Conservation (phyloP, 2,797 vertebrate species). For the Hipposideros larvatus region DNA sequence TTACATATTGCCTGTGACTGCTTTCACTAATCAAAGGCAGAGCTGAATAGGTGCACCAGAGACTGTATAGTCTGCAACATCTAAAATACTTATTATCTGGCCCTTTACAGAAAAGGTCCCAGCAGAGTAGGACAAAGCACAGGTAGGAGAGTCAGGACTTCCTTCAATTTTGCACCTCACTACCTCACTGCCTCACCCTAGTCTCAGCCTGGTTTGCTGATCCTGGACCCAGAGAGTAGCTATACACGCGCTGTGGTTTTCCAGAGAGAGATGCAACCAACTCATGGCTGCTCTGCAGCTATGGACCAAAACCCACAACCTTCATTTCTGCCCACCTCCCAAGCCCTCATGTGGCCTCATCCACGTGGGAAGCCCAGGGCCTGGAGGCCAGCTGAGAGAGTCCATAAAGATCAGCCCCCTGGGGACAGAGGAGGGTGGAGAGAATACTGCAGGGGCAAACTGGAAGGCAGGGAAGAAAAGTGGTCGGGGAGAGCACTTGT, state of each 20-base stretch:
- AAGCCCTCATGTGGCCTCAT: background rate
- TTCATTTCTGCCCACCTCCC: background rate
- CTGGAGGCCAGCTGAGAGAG: background rate
- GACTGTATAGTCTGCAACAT: background rate
- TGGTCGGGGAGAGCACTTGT: no score
- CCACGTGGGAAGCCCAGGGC: background rate
- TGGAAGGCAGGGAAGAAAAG: background rate
- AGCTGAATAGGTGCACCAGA: background rate
- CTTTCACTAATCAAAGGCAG: background rate
- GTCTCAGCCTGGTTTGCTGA: background rate
- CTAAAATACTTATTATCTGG: background rate
- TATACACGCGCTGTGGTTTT: background rate
- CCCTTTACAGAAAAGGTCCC: background rate
- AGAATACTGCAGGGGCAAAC: background rate
- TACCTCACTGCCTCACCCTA: background rate
- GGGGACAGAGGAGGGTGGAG: background rate
- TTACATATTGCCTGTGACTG: background rate
- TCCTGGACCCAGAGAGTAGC: background rate
- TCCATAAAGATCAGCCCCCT: background rate
- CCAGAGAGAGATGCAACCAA: background rate
- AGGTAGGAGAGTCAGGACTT: background rate
- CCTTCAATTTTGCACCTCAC: background rate
- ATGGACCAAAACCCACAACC: fast-evolving
- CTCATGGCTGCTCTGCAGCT: background rate
- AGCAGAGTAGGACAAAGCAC: background rate